Conservation (phyloP, 2,113 vertebrate species). For the Aramus guarauna region DNA sequence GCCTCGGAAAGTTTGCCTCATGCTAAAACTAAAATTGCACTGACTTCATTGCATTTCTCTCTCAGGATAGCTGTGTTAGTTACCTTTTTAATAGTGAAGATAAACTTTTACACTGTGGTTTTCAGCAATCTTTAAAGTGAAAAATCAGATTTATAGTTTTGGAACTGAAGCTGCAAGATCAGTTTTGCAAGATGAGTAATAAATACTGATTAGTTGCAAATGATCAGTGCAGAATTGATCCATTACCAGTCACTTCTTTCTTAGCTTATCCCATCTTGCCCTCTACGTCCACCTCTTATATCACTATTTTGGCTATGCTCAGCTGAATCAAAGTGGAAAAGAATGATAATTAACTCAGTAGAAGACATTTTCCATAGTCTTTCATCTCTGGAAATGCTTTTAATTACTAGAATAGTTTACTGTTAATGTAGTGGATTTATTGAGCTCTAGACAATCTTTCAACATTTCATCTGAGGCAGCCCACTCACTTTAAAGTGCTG, state of each 20-base stretch:
- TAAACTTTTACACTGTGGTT: background rate
- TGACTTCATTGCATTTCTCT: background rate
- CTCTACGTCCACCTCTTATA: background rate
- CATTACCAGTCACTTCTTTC: background rate
- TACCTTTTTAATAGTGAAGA: background rate
- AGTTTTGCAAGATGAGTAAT: background rate
- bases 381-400: slow-evolving; percentile 4
- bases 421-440: background rate
- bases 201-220: background rate
- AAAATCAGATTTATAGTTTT: background rate
- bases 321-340: background rate
- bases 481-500: background rate
- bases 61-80: background rate
- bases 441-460: background rate
- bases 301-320: background rate
- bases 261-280: background rate
- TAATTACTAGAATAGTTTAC: background rate
- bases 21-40: background rate
- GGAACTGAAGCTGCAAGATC: background rate
- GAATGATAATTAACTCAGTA: background rate
- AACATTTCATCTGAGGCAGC: background rate
- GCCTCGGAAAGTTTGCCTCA: background rate
- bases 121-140: background rate
- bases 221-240: background rate
- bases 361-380: background rate